Evolutionary conservation across 2,113 vertebrate species (phyloP).

Genomic region (Triplophysa siluroides): DNA sequence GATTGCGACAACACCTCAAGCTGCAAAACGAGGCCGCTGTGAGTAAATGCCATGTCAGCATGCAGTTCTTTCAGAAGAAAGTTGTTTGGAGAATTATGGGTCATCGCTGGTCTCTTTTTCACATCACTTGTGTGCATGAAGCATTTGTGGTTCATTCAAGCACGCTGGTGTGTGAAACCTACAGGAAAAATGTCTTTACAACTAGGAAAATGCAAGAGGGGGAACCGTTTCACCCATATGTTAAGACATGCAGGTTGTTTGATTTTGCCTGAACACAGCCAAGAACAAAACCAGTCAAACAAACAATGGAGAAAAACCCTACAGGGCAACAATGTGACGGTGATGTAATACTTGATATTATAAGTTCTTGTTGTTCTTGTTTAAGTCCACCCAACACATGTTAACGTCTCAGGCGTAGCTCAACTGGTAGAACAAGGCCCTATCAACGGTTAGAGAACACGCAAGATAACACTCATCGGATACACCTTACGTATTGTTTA

Average conservation of each 20-base stretch:
- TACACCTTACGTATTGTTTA: too few species aligned
- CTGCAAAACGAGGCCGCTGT: constrained; percentile 15
- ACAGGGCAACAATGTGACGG: constrained; percentile 2
- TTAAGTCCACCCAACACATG: too few species aligned
- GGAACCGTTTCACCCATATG: background rate
- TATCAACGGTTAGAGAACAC: too few species aligned
- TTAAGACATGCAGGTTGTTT: background rate
- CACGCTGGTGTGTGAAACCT: background rate
- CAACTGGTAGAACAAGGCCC: too few species aligned
- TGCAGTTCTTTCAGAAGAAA: constrained; percentile 13
- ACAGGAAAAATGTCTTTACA: background rate
- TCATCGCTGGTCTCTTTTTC: constrained; percentile 5
- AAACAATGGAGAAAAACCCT: constrained; percentile 18
- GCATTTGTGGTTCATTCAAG: background rate
- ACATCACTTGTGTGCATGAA: background rate
- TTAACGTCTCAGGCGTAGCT: too few species aligned
- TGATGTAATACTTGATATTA: background rate
- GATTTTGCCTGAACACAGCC: constrained; percentile 17
- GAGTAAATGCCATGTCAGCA: constrained; percentile 38
- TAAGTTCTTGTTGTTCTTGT: background rate
- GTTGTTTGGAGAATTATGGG: background rate
- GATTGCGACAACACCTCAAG: background rate
- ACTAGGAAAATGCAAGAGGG: background rate
- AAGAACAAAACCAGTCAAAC: background rate
- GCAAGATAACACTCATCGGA: too few species aligned